phyloP scores from a whole-genome alignment of 2,113 vertebrate species.

The Microcebus griseorufus region DNA sequence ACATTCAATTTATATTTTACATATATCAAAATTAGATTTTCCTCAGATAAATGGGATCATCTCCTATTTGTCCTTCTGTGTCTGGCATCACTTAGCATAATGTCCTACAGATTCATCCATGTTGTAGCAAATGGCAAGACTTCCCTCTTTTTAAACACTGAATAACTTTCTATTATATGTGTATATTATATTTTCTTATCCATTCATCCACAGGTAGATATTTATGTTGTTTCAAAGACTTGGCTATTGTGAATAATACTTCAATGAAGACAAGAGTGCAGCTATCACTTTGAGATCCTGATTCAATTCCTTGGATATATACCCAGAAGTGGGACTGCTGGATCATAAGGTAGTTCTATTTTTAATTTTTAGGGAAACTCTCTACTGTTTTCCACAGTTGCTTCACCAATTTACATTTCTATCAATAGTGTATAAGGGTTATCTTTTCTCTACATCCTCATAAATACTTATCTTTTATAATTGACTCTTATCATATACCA shows the following conservation, averaged over 20 bases:
- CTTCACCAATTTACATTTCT: background rate
- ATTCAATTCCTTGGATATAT: background rate
- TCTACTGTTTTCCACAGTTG: background rate
- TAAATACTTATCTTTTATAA: background rate
- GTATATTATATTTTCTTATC: background rate
- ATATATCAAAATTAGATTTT: background rate
- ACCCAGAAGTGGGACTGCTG: background rate
- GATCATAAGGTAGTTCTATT: background rate
- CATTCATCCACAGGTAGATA: background rate
- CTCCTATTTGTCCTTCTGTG: background rate
- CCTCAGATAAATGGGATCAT: background rate
- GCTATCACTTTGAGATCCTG: background rate
- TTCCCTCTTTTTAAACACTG: background rate
- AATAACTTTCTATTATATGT: background rate
- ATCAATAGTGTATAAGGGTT: fast-evolving
- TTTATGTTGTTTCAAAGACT: background rate
- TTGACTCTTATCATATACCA: background rate
- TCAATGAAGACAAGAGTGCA: background rate
- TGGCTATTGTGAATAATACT: background rate
- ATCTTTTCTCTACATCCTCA: background rate
- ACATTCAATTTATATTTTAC: background rate
- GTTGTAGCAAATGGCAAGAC: background rate
- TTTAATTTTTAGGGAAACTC: too few relatives aligned
- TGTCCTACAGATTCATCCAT: background rate
- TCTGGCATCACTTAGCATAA: background rate